Conservation (phyloP, 1,140 invertebrate genomes). For the Neoseiulus cucumeris region DNA sequence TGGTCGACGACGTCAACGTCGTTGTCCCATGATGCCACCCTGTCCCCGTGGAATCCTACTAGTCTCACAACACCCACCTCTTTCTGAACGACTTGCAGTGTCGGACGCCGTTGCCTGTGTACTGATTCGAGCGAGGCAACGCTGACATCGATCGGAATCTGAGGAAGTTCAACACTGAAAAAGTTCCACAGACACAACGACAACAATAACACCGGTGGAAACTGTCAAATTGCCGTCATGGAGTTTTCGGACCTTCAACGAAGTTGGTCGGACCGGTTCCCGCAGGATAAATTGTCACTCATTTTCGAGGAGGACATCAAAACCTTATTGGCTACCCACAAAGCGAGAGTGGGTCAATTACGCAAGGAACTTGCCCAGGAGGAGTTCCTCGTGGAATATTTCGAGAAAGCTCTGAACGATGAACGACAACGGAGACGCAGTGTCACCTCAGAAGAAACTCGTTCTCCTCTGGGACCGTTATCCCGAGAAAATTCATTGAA, state of each 20-base stretch:
- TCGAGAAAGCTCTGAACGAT: neutral
- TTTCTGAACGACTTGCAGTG: too few relatives aligned
- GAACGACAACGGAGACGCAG: neutral
- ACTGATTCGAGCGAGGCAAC: too few relatives aligned
- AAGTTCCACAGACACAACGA: too few relatives aligned
- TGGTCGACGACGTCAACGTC: too few relatives aligned
- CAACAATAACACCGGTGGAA: too few relatives aligned
- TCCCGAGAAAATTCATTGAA: conserved; percentile 1
- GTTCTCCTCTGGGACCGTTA: neutral
- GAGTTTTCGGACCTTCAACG: neutral
- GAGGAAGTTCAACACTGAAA: too few relatives aligned
- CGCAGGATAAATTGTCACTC: neutral
- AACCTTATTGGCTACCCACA: neutral
- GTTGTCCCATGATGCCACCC: too few relatives aligned
- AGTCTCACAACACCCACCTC: too few relatives aligned
- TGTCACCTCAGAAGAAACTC: conserved; percentile 3
- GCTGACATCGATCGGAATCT: too few relatives aligned
- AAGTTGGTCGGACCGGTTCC: neutral
- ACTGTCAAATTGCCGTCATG: neutral
- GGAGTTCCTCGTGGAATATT: neutral
- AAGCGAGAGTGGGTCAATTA: neutral
- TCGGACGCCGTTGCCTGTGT: too few relatives aligned
- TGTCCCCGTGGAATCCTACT: too few relatives aligned
- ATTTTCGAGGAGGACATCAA: conserved; percentile 8
- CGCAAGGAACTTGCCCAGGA: conserved; percentile 8